A percentile compares a stretch with the other conserved stretches of the same genome.
Conservation (phyloP, 2,888 invertebrate genomes). For the Agrilus cyanescens region DNA sequence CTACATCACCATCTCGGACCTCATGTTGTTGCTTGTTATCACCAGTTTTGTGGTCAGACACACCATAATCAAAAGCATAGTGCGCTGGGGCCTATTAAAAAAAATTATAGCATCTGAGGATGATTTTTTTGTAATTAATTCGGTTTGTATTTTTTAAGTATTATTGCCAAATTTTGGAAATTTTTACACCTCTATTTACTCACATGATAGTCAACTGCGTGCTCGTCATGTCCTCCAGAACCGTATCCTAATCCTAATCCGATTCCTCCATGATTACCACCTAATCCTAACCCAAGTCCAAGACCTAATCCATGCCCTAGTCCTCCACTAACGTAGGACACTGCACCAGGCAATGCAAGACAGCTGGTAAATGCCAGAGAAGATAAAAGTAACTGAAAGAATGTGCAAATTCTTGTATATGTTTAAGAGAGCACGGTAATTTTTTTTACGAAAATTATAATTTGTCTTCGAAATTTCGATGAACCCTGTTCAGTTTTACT, state of each 20-base stretch:
- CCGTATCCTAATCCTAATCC: constrained; percentile 14
- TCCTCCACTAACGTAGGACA: not conserved
- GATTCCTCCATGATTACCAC: constrained; percentile 13
- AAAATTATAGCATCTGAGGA: no score
- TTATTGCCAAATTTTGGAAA: no score
- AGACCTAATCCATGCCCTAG: not conserved
- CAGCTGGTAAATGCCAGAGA: no score
- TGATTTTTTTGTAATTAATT: no score
- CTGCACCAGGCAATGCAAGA: no score
- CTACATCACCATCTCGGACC: constrained; percentile 42
- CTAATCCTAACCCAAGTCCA: constrained; percentile 1
- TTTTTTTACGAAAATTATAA: no score
- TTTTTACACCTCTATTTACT: not conserved
- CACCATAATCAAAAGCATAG: constrained; percentile 39
- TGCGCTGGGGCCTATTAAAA: constrained; percentile 16
- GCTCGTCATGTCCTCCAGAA: constrained; percentile 8
- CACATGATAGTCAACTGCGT: constrained; percentile 8
- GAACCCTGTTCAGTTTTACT: no score
- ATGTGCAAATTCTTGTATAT: no score
- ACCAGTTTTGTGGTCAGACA: constrained; percentile 44
- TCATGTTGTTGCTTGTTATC: constrained; percentile 43
- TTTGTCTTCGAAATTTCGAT: no score
- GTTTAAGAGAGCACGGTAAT: no score
- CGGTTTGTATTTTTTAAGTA: no score
- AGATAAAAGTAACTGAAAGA: no score